A percentile compares a stretch with the other conserved stretches of the same genome.
Conservation (phyloP, 2,888 invertebrate species). For the Pogonocherus hispidulus region DNA sequence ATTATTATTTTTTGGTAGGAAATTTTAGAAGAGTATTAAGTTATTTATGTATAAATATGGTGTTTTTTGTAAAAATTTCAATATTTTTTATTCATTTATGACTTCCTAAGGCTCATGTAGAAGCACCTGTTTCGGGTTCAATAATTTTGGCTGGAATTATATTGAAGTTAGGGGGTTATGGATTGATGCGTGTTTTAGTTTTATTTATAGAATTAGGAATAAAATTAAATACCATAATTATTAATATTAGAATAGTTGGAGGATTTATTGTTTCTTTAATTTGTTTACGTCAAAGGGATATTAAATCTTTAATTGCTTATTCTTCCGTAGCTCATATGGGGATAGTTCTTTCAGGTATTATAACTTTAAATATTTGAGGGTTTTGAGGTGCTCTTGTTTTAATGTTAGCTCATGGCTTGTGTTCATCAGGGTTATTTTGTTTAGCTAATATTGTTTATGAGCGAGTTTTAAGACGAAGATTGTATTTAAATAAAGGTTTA, state of each 20-base stretch:
- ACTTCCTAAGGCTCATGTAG: too few species aligned
- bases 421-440: conserved; percentile 76
- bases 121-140: conserved; percentile 72
- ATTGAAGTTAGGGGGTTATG: conserved; percentile 82
- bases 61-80: too few species aligned
- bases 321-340: conserved; percentile 82
- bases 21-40: too few species aligned
- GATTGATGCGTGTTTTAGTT: conserved; percentile 73
- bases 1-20: too few species aligned
- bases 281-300: conserved; percentile 79
- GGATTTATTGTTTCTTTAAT: conserved; percentile 75
- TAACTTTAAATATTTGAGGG: conserved; percentile 73
- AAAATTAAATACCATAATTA: conserved; percentile 70
- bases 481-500: conserved; percentile 77
- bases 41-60: too few species aligned
- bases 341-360: conserved; percentile 73
- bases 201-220: conserved; percentile 69
- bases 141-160: conserved; percentile 82
- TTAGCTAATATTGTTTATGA: conserved; percentile 77
- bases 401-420: neutral
- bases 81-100: too few species aligned
- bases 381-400: conserved; percentile 49
- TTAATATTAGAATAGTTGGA: conserved; percentile 73
- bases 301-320: conserved; percentile 83
- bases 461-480: conserved; percentile 73